Base-by-base conservation (phyloP, 2,113 vertebrate species). In the Seriola quinqueradiata region DNA sequence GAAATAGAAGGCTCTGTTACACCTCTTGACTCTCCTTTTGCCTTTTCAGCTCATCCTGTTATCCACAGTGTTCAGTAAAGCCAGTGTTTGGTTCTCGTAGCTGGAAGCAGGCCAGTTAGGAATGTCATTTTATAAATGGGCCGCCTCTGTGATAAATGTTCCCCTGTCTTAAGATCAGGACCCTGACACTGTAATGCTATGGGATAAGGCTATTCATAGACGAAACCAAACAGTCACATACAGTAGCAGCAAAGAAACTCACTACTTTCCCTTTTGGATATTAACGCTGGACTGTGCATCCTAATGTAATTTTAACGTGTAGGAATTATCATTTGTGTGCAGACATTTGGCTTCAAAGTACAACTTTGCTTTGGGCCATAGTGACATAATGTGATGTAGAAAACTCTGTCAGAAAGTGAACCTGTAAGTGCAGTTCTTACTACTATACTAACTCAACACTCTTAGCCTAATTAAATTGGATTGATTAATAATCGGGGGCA, bases 71-170 rank as follows among this genome's bases (percentile, higher is more conserved):
- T 54, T 57, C 66, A 70, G 66, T 50, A 52, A 57, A 79, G 79
- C 28, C 78, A 48, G 59, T 13, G 79, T 55, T 75, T 28, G 52
- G 65, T 70, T 80, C 71, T 70, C 17, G 25, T 74, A 50, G 81
- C 75, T 77, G 65, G 86, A 90, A 70, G n/a, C 28, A 17, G 19
- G 48, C 77, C 85, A 42, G 40, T 55, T 46, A 81, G 79, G 82
- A 86, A 58, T 80, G 85, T 64, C 86, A 91, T 83, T 40, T 83
- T 84, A 75, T 75, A 82, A 88, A 69, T 64, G 59, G 90, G 48
- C 70, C 12, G 32, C 84, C 77, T 86, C 70, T 12, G 74, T 81
- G 90, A 90, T 91, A 81, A 90, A 93, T 92, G 81, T 91, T 83
- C 90, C 77, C 46, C 76, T 77, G 83, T 89, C 84, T 77, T 63